Conservation (phyloP, 2,888 invertebrate species). For the Troides aeacus region DNA sequence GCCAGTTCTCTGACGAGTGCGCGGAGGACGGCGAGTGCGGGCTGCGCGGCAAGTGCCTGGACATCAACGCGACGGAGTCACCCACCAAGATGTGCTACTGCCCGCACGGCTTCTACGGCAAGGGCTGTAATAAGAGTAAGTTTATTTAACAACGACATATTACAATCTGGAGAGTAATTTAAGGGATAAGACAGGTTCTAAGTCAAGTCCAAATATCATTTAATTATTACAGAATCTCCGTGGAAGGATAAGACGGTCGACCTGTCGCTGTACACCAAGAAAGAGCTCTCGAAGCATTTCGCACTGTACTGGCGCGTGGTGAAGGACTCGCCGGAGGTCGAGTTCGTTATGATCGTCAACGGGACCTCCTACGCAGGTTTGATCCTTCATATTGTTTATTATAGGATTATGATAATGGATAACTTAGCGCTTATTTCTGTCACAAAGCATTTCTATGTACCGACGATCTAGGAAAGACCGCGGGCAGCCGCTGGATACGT, state of each 20-base stretch:
- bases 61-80: conserved; percentile 88
- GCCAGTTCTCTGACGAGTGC: conserved; percentile 95
- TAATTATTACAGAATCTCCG: conserved; percentile 82
- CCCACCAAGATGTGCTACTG: conserved; percentile 94
- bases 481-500: too few relatives aligned
- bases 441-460: too few relatives aligned
- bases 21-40: conserved; percentile 91
- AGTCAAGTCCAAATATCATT: too few relatives aligned
- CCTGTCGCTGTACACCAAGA: conserved; percentile 84
- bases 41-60: conserved; percentile 90
- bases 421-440: too few relatives aligned
- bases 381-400: conserved; percentile 9
- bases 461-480: too few relatives aligned
- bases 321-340: conserved; percentile 91
- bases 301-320: conserved; percentile 92
- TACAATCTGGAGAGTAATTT: too few relatives aligned
- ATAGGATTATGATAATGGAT: too few relatives aligned
- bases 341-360: conserved; percentile 92
- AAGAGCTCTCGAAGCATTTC: conserved; percentile 86
- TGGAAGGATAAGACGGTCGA: conserved; percentile 87
- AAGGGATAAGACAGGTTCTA: too few relatives aligned
- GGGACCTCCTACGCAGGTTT: conserved; percentile 89
- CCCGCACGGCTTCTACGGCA: conserved; percentile 92
- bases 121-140: conserved; percentile 90
- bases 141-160: conserved; percentile 28